Conservation (phyloP, 2,797 vertebrate species). For the Pseudocheirus occidentalis region DNA sequence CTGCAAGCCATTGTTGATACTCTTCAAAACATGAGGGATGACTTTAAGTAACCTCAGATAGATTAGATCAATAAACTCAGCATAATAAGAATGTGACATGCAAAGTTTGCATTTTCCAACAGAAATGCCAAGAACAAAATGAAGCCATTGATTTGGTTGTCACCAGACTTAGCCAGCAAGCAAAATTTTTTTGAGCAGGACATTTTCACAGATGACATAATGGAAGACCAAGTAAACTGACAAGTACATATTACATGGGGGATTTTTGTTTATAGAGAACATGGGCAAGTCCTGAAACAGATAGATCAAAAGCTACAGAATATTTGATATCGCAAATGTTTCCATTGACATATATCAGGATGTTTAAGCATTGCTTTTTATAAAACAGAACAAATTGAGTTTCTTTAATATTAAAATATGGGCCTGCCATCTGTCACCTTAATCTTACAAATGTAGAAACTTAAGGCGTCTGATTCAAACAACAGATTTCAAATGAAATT, state of each 20-base stretch:
- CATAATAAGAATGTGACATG: constrained; percentile 65
- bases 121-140: constrained; percentile 67
- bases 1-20: constrained; percentile 53
- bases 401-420: background rate
- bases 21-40: constrained; percentile 52
- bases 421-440: background rate
- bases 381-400: constrained; percentile 32
- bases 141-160: constrained; percentile 75
- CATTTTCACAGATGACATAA: constrained; percentile 55
- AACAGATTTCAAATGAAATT: background rate
- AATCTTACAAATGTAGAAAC: background rate
- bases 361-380: background rate
- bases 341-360: background rate
- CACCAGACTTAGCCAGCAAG: constrained; percentile 63
- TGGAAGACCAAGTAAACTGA: constrained; percentile 52
- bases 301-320: constrained; percentile 25
- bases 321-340: background rate
- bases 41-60: constrained; percentile 60
- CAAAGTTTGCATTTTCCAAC: constrained; percentile 44
- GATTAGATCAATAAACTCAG: constrained; percentile 71
- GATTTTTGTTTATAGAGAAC: constrained; percentile 44
- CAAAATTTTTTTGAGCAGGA: constrained; percentile 64
- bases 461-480: background rate
- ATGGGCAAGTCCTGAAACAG: background rate
- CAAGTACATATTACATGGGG: constrained; percentile 55